Base-by-base conservation (phyloP, 1,140 invertebrate species). In the Drosophila pruinosa region DNA sequence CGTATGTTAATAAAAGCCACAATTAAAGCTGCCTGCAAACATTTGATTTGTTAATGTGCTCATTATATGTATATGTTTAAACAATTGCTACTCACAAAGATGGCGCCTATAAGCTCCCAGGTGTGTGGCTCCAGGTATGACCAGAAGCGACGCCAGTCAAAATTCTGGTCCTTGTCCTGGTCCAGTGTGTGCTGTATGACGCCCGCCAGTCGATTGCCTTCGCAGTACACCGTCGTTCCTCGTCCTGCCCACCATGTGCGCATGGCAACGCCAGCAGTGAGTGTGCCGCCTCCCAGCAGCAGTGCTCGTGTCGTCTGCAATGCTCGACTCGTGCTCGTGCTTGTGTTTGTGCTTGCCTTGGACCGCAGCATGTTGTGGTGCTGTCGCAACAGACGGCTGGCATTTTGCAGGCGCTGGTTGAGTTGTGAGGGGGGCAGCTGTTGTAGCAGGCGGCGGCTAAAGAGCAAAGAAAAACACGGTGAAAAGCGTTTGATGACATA, bases 1-100 rank as follows among this genome's bases (percentile, higher is more conserved):
- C 96, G 93, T 67, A 97, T 96, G 86, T 98, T 98, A 58, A 97
- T 92, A 43, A 95, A 73, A 1, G 97, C 96, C 50, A 97, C 96
- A 69, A 94, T 91, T 22, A 97, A 89, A 8, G 97, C 96, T 78
- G 95, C 95, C 97, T 97, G 85, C 34, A 19, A 43, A 41, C 8
- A 38, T 38, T 12, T n/a, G 14, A 38, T 31, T 4, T 1, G 31
- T 5, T 12, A n/a, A 38, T 12, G 12, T 4, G 0, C 3, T 6
- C 3, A 47, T n/a, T n/a, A n/a, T n/a, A n/a, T n/a, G n/a, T n/a
- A n/a, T n/a, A n/a, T n/a, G n/a, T n/a, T n/a, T n/a, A n/a, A n/a
- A n/a, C n/a, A n/a, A n/a, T n/a, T n/a, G n/a, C n/a, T 31, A 92
- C 92, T 93, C 82, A 94, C 94, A 50, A 90, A 85, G 58, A 94